Evolutionary conservation across 2,888 invertebrate genomes (phyloP).

Genomic region (Achlya flavicornis): DNA sequence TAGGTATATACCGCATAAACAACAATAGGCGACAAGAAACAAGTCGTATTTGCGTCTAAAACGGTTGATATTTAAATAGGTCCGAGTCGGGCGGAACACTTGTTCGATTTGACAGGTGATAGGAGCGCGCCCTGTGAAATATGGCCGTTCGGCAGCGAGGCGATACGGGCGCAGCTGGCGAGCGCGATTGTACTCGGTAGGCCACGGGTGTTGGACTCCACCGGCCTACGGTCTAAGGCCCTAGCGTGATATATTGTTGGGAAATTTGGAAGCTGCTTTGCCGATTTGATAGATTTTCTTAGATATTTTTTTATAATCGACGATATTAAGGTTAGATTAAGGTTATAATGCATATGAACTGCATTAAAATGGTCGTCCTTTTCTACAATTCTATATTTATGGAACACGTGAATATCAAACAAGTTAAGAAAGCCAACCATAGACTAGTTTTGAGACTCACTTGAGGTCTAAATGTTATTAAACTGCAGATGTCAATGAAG

Average conservation of each 20-base stretch:
- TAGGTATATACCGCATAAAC: conserved; percentile 37
- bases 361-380: too few species aligned
- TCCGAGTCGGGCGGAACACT: conserved; percentile 74
- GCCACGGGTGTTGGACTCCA: not conserved
- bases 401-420: too few species aligned
- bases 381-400: too few species aligned
- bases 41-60: conserved; percentile 66
- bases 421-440: too few species aligned
- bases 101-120: conserved; percentile 82
- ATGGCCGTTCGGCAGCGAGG: conserved; percentile 54
- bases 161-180: conserved; percentile 68
- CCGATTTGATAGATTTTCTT: not conserved
- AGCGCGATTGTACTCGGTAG: conserved; percentile 39
- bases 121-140: conserved; percentile 69
- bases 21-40: conserved; percentile 49
- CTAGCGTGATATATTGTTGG: not conserved
- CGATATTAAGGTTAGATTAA: too few species aligned
- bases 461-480: too few species aligned
- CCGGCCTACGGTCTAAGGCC: not conserved
- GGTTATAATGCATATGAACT: too few species aligned
- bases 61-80: conserved; percentile 79
- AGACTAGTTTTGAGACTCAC: too few species aligned
- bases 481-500: too few species aligned
- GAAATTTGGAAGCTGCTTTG: not conserved
- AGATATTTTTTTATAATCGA: too few species aligned